Conservation (phyloP, 2,797 vertebrate genomes). For the Sebastes itinus region DNA sequence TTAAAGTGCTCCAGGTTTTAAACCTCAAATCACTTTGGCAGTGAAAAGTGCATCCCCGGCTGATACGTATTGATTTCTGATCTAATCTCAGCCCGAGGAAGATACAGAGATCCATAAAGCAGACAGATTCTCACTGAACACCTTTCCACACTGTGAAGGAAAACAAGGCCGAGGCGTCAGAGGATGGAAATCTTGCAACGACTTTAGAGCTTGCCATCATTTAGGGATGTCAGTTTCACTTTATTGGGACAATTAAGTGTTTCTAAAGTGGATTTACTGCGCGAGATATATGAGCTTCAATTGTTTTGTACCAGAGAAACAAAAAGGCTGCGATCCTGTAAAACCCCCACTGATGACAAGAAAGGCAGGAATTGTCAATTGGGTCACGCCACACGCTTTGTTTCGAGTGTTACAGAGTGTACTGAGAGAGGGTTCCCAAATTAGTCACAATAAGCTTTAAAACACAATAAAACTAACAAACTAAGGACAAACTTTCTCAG, state of each 20-base stretch:
- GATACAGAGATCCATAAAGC: conserved; percentile 44
- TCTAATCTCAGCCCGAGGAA: conserved; percentile 54
- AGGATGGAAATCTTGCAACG: conserved; percentile 13
- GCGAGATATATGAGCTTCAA: background rate
- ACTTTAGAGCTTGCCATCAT: conserved; percentile 22
- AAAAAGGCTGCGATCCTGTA: conserved; percentile 34
- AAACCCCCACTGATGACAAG: conserved; percentile 22
- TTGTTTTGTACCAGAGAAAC: conserved; percentile 38
- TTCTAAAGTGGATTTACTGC: conserved; percentile 15
- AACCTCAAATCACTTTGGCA: conserved; percentile 42
- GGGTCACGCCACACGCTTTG: conserved; percentile 9
- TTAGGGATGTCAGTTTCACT: conserved; percentile 19
- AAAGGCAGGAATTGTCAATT: conserved; percentile 37
- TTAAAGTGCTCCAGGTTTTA: conserved; percentile 35
- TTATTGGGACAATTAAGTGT: conserved; percentile 10
- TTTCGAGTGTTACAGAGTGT: conserved; percentile 19
- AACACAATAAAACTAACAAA: background rate
- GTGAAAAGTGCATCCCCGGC: conserved; percentile 41
- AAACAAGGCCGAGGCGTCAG: conserved; percentile 33
- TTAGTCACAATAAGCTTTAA: conserved; percentile 37
- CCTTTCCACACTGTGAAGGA: conserved; percentile 25
- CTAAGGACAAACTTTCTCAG: background rate
- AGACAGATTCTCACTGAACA: conserved; percentile 38
- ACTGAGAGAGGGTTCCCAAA: conserved; percentile 19
- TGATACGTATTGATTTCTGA: conserved; percentile 65